Conservation (phyloP, 2,113 vertebrate species). For the Microcebus ravelobensis region DNA sequence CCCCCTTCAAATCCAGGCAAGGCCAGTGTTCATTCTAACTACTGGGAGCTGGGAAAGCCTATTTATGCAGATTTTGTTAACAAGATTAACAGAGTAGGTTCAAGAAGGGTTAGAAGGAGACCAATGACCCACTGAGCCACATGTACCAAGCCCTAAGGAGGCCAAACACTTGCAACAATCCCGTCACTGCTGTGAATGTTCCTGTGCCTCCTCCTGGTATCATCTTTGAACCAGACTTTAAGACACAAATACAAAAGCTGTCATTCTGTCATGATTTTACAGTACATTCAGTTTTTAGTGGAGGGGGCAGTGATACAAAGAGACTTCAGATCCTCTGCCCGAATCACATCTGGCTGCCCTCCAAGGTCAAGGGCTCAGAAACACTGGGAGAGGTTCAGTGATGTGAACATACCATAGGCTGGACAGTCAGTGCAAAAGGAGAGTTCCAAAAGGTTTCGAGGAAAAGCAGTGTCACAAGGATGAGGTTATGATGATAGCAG, state of each 20-base stretch:
- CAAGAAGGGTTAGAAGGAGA: slow-evolving; percentile 27
- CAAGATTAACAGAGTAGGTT: slow-evolving; percentile 39
- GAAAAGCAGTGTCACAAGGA: background rate
- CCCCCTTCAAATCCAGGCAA: slow-evolving; percentile 23
- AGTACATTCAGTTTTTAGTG: background rate
- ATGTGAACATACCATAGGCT: background rate
- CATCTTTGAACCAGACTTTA: slow-evolving; percentile 53
- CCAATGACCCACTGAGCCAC: background rate
- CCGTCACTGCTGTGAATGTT: background rate
- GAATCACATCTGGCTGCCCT: background rate
- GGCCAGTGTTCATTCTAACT: background rate
- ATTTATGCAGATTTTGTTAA: slow-evolving; percentile 38
- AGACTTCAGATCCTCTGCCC: background rate
- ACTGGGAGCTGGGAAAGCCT: background rate
- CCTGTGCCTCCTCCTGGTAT: background rate
- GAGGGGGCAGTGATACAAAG: background rate
- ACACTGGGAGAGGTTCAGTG: background rate
- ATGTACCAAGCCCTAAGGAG: background rate
- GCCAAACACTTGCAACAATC: slow-evolving; percentile 37
- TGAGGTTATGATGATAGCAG: background rate
- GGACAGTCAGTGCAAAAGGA: background rate
- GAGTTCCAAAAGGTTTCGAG: slow-evolving; percentile 30
- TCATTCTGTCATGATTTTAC: slow-evolving; percentile 3
- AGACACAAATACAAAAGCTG: background rate
- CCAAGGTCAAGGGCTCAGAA: slow-evolving; percentile 12